Evolutionary conservation across 2,797 vertebrate genomes (phyloP).

Genomic region (Coccyzus lansbergi): DNA sequence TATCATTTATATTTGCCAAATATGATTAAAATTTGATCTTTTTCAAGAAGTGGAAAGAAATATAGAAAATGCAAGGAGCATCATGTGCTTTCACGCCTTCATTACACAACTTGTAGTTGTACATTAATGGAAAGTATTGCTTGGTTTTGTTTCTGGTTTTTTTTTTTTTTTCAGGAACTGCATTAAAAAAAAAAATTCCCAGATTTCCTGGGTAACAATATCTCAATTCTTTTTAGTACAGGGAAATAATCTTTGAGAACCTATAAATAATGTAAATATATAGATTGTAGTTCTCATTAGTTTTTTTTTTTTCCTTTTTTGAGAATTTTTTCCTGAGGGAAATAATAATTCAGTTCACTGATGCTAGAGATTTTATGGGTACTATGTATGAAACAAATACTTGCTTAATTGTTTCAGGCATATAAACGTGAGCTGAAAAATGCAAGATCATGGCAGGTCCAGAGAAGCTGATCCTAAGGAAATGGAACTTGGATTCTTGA

Average conservation of each 20-base stretch:
- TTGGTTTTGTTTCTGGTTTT: neutral
- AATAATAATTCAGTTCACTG: constrained; percentile 20
- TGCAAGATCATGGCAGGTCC: neutral
- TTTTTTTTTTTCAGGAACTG: neutral
- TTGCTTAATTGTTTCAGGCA: constrained; percentile 45
- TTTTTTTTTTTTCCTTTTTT: neutral
- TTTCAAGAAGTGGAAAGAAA: neutral
- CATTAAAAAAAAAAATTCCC: neutral
- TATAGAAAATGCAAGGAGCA: neutral
- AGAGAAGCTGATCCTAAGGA: neutral
- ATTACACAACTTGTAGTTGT: neutral
- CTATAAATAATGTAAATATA: constrained; percentile 13
- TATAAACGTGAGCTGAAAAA: neutral
- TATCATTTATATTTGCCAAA: neutral
- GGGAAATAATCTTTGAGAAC: neutral
- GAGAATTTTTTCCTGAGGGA: neutral
- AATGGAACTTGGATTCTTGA: neutral
- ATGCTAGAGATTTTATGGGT: constrained; percentile 3
- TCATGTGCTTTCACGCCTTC: neutral
- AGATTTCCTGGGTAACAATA: neutral
- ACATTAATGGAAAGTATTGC: neutral
- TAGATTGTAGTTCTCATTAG: neutral
- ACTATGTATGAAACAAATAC: neutral
- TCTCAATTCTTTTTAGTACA: neutral
- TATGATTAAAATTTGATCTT: neutral